Evolutionary conservation across 2,113 vertebrate genomes (phyloP).

Genomic region (Oncorhynchus clarkii): DNA sequence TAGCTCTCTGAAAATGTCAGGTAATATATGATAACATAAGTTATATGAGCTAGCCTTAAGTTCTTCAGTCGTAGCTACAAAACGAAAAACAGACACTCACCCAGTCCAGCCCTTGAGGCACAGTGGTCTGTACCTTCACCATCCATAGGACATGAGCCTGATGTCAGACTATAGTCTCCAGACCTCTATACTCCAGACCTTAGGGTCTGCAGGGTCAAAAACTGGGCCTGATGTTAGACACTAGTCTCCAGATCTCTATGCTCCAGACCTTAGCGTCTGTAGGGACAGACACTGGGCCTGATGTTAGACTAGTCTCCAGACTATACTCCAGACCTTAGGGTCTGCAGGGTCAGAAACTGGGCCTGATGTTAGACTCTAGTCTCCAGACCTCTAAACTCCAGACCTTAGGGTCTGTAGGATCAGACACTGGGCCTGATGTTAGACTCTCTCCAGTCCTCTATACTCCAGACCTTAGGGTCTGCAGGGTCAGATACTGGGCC

Average conservation of each 20-base stretch:
- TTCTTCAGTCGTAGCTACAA: no score
- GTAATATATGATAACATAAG: no score
- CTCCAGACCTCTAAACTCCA: not conserved
- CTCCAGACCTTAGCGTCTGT: no score
- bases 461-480: not conserved
- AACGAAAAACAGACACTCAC: no score
- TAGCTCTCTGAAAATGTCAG: no score
- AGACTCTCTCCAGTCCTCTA: not conserved
- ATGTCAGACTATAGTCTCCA: not conserved
- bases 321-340: not conserved
- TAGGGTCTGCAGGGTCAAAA: no score
- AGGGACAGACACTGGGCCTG: no score
- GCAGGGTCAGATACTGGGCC: not conserved
- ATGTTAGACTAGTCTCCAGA: not conserved
- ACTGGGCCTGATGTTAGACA: no score
- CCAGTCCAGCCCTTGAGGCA: no score
- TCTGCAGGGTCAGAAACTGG: not conserved
- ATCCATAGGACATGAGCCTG: not conserved
- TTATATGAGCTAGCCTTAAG: no score
- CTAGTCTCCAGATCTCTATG: no score
- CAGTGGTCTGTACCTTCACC: not conserved
- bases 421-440: not conserved
- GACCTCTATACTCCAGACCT: not conserved
- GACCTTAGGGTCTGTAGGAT: not conserved
- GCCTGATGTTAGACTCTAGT: not conserved